A percentile compares a stretch with the other conserved stretches of the same genome.
These are phyloP conservation scores for Synanthedon andrenaeformis DNA, from an alignment of 2,888 invertebrate genomes.

Conservation along the genomic window DNA sequence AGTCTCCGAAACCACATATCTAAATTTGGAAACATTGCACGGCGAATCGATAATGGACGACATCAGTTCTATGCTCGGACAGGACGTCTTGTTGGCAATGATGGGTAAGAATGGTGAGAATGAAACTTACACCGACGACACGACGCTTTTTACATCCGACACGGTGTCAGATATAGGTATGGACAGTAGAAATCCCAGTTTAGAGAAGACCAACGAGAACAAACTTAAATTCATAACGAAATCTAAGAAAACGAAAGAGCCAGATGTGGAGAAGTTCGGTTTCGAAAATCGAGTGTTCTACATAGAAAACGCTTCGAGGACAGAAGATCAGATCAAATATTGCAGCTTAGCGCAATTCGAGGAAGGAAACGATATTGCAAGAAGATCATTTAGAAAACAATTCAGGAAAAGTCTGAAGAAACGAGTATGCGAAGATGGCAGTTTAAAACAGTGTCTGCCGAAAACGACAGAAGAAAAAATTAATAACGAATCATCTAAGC, in stretches of 20 bases:
- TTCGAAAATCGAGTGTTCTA: conserved; percentile 80
- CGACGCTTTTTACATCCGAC: conserved; percentile 74
- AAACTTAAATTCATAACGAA: conserved; percentile 69
- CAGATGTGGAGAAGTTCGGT: conserved; percentile 72
- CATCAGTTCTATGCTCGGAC: conserved; percentile 79
- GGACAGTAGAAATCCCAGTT: conserved; percentile 64
- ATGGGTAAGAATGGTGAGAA: conserved; percentile 72
- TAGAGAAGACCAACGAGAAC: conserved; percentile 71
- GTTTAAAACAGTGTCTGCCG: conserved; percentile 39
- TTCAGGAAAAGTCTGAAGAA: conserved; percentile 58
- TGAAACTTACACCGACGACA: conserved; percentile 80
- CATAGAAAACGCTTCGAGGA: conserved; percentile 58
- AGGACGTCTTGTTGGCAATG: conserved; percentile 76
- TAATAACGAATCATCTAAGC: conserved; percentile 15
- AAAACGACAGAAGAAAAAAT: conserved; percentile 39
- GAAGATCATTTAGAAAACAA: conserved; percentile 77
- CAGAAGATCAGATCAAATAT: conserved; percentile 74
- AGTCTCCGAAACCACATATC: conserved; percentile 77
- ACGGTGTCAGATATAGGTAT: conserved; percentile 62
- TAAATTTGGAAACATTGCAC: conserved; percentile 78
- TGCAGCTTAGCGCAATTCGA: conserved; percentile 86
- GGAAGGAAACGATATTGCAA: conserved; percentile 85
- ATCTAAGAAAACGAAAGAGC: conserved; percentile 56
- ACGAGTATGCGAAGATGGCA: conserved; percentile 34
- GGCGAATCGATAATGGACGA: conserved; percentile 85